These are phyloP conservation scores for Gerosis bhagava DNA, from an alignment of 2,888 invertebrate genomes.

Conservation along the genomic window DNA sequence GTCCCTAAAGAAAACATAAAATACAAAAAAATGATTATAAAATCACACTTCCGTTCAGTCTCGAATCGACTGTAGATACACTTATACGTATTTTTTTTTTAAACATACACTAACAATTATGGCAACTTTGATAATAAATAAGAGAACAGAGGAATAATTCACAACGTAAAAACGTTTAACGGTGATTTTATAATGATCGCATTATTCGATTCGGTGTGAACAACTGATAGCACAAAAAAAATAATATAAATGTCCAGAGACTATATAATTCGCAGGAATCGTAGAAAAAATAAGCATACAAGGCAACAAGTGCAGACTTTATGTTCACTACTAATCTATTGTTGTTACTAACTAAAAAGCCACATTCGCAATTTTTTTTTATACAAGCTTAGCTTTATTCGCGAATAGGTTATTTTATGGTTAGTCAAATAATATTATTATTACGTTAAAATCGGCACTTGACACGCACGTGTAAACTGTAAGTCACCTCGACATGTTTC, in stretches of 20 bases:
- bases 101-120: constrained; percentile 81
- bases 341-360: constrained; percentile 68
- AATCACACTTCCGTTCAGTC: constrained; percentile 70
- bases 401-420: constrained; percentile 72
- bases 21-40: constrained; percentile 64
- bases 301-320: constrained; percentile 82
- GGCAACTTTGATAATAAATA: constrained; percentile 82
- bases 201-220: too few species aligned
- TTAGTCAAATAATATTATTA: constrained; percentile 64
- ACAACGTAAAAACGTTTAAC: constrained; percentile 48
- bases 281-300: constrained; percentile 75
- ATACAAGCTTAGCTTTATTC: constrained; percentile 74
- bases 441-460: constrained; percentile 57
- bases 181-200: too few species aligned
- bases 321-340: constrained; percentile 76
- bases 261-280: constrained; percentile 60
- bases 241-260: constrained; percentile 58
- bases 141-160: constrained; percentile 65
- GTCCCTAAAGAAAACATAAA: constrained; percentile 77
- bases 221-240: constrained; percentile 69
- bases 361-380: constrained; percentile 68
- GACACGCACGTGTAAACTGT: constrained; percentile 41
- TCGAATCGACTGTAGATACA: constrained; percentile 63
- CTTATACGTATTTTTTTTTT: constrained; percentile 77
- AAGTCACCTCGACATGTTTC: too few species aligned